Percentiles rank a stretch among this genome's conserved stretches.
Conservation (phyloP, 1,140 invertebrate species). For the Aphaenogaster rudis region DNA sequence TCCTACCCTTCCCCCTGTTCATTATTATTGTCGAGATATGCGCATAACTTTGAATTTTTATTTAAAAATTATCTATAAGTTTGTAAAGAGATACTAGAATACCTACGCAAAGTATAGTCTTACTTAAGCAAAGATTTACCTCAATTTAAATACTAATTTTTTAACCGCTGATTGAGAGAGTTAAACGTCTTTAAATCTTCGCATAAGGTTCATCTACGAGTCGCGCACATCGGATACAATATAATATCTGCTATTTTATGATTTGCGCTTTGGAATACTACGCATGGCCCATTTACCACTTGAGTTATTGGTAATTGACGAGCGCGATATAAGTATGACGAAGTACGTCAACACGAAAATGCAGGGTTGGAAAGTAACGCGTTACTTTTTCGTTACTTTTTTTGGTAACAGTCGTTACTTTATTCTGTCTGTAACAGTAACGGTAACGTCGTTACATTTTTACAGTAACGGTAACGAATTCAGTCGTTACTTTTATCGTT, state of each 20-base stretch:
- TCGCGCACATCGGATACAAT: not conserved
- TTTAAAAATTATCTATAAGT: not conserved
- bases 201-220: no score
- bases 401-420: no score
- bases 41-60: not conserved
- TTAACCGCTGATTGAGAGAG: not conserved
- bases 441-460: no score
- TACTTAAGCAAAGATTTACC: not conserved
- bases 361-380: no score
- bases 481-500: no score
- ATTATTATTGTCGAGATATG: not conserved
- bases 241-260: not conserved
- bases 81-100: not conserved
- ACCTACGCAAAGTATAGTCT: not conserved
- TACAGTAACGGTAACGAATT: no score
- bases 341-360: slow-evolving; percentile 6
- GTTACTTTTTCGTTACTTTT: no score
- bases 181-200: not conserved
- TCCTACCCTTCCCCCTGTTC: no score
- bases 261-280: not conserved
- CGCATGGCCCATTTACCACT: not conserved
- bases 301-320: slow-evolving; percentile 11
- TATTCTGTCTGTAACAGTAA: no score
- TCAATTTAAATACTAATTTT: not conserved
- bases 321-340: not conserved